Base-by-base conservation (phyloP, 2,888 invertebrate species). In the Cancer borealis region DNA sequence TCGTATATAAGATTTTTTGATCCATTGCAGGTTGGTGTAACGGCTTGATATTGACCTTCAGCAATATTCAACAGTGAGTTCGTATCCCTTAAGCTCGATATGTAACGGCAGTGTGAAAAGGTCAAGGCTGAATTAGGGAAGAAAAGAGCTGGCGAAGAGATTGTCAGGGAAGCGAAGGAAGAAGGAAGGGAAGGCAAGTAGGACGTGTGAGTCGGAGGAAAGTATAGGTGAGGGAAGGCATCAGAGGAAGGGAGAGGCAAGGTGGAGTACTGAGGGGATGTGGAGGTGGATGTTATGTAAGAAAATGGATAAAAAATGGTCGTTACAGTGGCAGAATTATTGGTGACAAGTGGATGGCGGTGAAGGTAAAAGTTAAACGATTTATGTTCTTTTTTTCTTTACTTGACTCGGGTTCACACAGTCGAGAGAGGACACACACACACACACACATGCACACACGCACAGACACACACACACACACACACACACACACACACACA, bases 361-460 rank as follows among this genome's bases (percentile, higher is more conserved):
- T 54, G 54, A 1, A 54, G 14, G 12, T 12, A 54, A 14, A 54
- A 54, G 54, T 12, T 10, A 12, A 49, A 10, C 12, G 49, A 49
- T 49, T 49, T 49, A 12, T 49, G 12, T 49, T 49, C 0, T 49
- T 1, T 54, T 54, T 54, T 54, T 54, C 1, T 54, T 12, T 54
- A 14, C 12, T 10, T 10, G 3, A 14, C 17, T 3, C 1, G 54
- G 54, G 17, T 54, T 54, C 17, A 17, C 3, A 12, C 54, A 54
- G 54, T 54, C 54, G 54, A 30, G 30, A 79, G 30, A 30, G 21
- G n/a, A 66, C 14, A 21, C 49, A 49, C 14, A 66, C 66, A 66
- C 66, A 66, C 66, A 66, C 66, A 66, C 66, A n/a, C 66, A 66
- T n/a, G n/a, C 66, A 66, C 66, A 66, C 66, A 66, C 66, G n/a